Percentiles rank a stretch among this genome's conserved stretches.
These are phyloP conservation scores for Lethrus apterus DNA, from an alignment of 1,140 invertebrate species.

Conservation along the genomic window DNA sequence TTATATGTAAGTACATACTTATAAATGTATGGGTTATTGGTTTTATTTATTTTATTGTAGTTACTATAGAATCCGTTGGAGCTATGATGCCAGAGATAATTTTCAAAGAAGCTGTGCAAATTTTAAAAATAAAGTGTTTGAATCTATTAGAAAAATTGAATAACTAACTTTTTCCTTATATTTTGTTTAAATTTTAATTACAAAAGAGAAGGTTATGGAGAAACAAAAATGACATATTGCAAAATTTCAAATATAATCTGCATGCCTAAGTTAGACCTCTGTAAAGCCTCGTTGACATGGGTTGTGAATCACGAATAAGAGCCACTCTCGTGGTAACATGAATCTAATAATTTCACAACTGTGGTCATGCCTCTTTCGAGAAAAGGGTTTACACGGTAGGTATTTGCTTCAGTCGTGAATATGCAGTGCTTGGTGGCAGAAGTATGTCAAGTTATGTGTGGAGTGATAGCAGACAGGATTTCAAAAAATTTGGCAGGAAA, in stretches of 20 bases:
- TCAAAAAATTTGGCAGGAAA: too few relatives aligned
- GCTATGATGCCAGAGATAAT: conserved; percentile 72
- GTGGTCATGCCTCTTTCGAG: too few relatives aligned
- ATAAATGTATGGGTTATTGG: too few relatives aligned
- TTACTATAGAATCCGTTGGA: conserved; percentile 89
- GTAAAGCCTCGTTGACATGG: conserved; percentile 18
- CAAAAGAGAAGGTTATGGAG: too few relatives aligned
- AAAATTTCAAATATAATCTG: too few relatives aligned
- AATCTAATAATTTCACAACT: conserved; percentile 1
- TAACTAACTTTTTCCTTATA: too few relatives aligned
- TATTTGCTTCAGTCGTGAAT: too few relatives aligned
- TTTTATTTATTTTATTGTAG: conserved; percentile 66
- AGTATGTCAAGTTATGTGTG: conserved; percentile 12
- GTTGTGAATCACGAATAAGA: too few relatives aligned
- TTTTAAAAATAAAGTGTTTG: conserved; percentile 79
- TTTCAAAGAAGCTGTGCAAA: conserved; percentile 82
- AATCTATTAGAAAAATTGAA: conserved; percentile 63
- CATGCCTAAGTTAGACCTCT: too few relatives aligned
- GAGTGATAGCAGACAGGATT: not conserved
- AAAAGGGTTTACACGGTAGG: not conserved
- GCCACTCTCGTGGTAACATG: not conserved
- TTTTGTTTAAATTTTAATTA: too few relatives aligned
- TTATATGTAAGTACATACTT: conserved; percentile 90
- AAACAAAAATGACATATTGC: too few relatives aligned
- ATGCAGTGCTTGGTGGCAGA: not conserved